A percentile compares a stretch with the other conserved stretches of the same genome.
Conservation (phyloP, 2,888 invertebrate species). For the Ichneumoninae sp. region DNA sequence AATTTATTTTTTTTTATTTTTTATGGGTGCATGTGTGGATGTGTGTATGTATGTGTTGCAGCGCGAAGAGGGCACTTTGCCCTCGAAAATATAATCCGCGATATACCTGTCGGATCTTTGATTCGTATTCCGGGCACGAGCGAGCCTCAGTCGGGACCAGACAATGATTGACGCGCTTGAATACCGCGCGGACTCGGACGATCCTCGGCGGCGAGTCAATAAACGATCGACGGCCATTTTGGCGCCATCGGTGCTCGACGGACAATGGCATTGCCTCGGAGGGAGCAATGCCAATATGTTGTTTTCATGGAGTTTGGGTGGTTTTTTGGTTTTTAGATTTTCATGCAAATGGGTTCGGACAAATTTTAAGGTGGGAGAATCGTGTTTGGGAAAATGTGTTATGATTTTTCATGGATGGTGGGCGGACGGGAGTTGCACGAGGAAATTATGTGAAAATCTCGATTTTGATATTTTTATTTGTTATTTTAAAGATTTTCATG, state of each 20-base stretch:
- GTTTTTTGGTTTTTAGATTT: background rate
- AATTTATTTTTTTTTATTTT: too few relatives aligned
- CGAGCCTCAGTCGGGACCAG: background rate
- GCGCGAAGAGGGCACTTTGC: background rate
- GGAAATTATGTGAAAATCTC: too few relatives aligned
- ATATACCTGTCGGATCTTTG: background rate
- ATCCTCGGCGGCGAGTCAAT: background rate
- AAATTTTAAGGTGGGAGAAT: too few relatives aligned
- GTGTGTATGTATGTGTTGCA: slow-evolving; percentile 19
- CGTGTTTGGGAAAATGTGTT: too few relatives aligned
- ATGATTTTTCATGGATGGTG: too few relatives aligned
- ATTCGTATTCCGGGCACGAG: background rate
- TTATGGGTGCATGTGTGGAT: too few relatives aligned
- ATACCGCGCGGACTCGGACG: background rate
- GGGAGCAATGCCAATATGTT: too few relatives aligned
- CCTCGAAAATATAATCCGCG: background rate
- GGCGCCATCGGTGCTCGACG: background rate
- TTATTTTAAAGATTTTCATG: too few relatives aligned
- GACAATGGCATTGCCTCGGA: background rate
- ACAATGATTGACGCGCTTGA: slow-evolving; percentile 13
- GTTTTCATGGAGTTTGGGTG: background rate
- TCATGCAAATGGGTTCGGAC: too few relatives aligned
- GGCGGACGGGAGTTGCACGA: too few relatives aligned
- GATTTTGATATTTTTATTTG: too few relatives aligned
- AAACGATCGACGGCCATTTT: slow-evolving; percentile 5